Evolutionary conservation across 2,113 vertebrate genomes (phyloP).

Genomic region (Lepisosteus osseus): DNA sequence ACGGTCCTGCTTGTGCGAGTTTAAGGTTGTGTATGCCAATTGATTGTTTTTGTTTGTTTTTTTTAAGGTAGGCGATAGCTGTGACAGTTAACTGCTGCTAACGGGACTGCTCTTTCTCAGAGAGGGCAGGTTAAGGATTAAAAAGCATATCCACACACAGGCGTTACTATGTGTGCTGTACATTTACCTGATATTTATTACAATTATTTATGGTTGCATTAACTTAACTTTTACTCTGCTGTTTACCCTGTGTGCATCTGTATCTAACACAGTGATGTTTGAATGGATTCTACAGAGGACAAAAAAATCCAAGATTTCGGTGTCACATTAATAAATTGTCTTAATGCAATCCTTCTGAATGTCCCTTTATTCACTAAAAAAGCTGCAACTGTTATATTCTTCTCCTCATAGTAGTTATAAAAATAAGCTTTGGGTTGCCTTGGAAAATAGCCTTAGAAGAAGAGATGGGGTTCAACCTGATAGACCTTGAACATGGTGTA

Average conservation of each 20-base stretch:
- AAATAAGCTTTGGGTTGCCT: no score
- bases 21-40: constrained; percentile 28
- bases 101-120: constrained; percentile 47
- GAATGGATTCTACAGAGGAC: constrained; percentile 74
- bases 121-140: constrained; percentile 42
- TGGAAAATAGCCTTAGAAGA: no score
- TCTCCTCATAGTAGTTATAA: no score
- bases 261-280: constrained; percentile 74
- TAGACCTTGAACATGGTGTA: no score
- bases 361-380: not conserved
- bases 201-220: constrained; percentile 97
- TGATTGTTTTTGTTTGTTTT: constrained; percentile 41
- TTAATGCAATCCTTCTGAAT: constrained; percentile 53
- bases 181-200: constrained; percentile 98
- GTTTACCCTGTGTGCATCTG: constrained; percentile 77
- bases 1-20: no score
- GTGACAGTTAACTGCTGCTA: constrained; percentile 68
- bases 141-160: constrained; percentile 60
- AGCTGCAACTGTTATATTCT: no score
- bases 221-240: constrained; percentile 77
- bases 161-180: constrained; percentile 78
- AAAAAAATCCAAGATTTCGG: constrained; percentile 60
- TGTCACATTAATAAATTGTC: constrained; percentile 76
- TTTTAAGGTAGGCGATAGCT: constrained; percentile 45
- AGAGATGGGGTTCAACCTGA: no score